phyloP scores from a whole-genome alignment of 1,140 invertebrate species.

The Zaprionus ghesquierei region DNA sequence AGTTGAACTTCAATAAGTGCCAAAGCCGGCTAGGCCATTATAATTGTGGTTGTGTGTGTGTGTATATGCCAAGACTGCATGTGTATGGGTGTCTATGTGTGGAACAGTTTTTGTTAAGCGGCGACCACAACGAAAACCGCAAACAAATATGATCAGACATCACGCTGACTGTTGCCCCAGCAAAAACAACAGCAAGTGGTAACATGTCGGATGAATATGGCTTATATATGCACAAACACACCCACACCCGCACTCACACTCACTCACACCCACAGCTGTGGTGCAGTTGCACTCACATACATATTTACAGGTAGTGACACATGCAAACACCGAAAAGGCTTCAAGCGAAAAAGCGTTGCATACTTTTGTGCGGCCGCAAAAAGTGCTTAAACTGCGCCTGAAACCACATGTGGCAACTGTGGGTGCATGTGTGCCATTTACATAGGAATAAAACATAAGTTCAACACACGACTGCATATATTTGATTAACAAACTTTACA shows the following conservation, averaged over 20 bases:
- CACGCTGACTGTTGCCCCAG: constrained; percentile 54
- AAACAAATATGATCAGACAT: constrained; percentile 80
- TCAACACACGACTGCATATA: background rate
- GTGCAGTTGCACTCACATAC: background rate
- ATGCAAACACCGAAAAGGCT: constrained; percentile 30
- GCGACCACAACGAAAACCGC: constrained; percentile 60
- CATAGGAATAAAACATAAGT: background rate
- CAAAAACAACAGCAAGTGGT: constrained; percentile 46
- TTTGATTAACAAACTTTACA: constrained; percentile 27
- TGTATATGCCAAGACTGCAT: background rate
- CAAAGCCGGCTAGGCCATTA: constrained; percentile 63
- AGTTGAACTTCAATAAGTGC: constrained; percentile 72
- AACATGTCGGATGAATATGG: constrained; percentile 65
- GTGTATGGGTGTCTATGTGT: constrained; percentile 4
- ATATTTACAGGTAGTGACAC: constrained; percentile 23
- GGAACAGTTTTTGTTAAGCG: constrained; percentile 60
- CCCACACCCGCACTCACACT: background rate
- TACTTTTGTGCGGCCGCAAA: constrained; percentile 57
- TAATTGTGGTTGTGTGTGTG: constrained; percentile 56
- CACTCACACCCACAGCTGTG: background rate
- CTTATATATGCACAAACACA: constrained; percentile 37
- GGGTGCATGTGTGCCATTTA: background rate
- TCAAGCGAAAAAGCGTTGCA: constrained; percentile 41
- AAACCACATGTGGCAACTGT: constrained; percentile 22
- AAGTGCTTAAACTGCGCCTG: constrained; percentile 15